Percentiles rank a stretch among this genome's conserved stretches.
These are phyloP conservation scores for Noturus placidus DNA, from an alignment of 2,113 vertebrate genomes.

Conservation along the genomic window DNA sequence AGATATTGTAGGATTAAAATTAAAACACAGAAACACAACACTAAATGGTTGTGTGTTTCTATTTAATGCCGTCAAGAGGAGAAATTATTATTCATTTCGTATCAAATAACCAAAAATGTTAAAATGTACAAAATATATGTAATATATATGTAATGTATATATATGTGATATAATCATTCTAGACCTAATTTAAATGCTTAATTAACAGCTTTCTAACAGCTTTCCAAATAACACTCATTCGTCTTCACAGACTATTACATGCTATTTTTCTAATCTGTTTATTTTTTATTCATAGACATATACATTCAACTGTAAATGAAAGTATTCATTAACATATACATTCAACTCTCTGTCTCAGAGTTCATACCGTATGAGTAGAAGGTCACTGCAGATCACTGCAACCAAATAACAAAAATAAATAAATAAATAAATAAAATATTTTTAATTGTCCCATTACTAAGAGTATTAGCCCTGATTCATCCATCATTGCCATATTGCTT, in stretches of 20 bases:
- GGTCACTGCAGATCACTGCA: slow-evolving; percentile 46
- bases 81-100: background rate
- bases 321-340: background rate
- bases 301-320: too few species aligned
- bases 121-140: background rate
- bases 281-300: background rate
- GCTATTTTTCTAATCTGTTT: background rate
- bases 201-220: background rate
- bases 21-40: background rate
- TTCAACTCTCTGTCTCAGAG: too few species aligned
- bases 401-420: background rate
- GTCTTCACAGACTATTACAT: too few species aligned
- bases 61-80: too few species aligned
- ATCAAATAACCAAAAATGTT: background rate
- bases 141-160: too few species aligned
- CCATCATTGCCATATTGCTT: slow-evolving; percentile 36
- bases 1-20: too few species aligned
- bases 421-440: background rate
- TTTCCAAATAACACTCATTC: background rate
- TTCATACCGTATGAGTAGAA: slow-evolving; percentile 25
- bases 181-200: background rate
- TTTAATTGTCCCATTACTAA: slow-evolving; percentile 47
- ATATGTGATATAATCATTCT: background rate
- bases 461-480: slow-evolving; percentile 39
- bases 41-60: background rate